Evolutionary conservation across 2,797 vertebrate species (phyloP).

Genomic region (Hydrolagus colliei): DNA sequence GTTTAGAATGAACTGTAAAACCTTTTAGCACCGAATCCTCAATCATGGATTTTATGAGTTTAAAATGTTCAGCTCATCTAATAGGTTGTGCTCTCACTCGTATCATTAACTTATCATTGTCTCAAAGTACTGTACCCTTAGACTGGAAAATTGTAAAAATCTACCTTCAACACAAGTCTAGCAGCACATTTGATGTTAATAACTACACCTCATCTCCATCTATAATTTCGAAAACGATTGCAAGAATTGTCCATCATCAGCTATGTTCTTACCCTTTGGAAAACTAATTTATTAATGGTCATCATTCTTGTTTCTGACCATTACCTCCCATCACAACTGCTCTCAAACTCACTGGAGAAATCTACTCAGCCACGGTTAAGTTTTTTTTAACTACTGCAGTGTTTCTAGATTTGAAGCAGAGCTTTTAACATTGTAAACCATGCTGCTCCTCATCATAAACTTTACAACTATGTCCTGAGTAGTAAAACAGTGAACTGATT

Average conservation of each 20-base stretch:
- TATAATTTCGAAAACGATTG: neutral
- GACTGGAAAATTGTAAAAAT: constrained; percentile 20
- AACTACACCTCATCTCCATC: neutral
- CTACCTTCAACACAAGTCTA: neutral
- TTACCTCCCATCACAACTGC: neutral
- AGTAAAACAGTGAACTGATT: constrained; percentile 8
- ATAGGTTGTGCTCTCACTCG: neutral
- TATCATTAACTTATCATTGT: neutral
- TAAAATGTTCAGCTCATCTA: neutral
- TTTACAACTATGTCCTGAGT: neutral
- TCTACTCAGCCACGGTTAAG: neutral
- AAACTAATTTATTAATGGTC: neutral
- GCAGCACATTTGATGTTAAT: neutral
- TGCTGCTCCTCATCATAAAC: neutral
- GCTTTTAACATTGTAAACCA: neutral
- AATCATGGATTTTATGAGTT: neutral
- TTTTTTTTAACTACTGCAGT: neutral
- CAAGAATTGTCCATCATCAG: neutral
- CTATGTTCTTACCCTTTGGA: neutral
- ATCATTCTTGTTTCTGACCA: constrained; percentile 6
- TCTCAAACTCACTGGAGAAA: neutral
- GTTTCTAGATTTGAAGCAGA: neutral
- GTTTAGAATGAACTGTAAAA: neutral
- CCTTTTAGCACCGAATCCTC: neutral
- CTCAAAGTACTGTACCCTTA: neutral